Evolutionary conservation across 2,888 invertebrate genomes (phyloP), one percentile per base, ranked within the genome.

Genomic region (Idaea biselata): DNA sequence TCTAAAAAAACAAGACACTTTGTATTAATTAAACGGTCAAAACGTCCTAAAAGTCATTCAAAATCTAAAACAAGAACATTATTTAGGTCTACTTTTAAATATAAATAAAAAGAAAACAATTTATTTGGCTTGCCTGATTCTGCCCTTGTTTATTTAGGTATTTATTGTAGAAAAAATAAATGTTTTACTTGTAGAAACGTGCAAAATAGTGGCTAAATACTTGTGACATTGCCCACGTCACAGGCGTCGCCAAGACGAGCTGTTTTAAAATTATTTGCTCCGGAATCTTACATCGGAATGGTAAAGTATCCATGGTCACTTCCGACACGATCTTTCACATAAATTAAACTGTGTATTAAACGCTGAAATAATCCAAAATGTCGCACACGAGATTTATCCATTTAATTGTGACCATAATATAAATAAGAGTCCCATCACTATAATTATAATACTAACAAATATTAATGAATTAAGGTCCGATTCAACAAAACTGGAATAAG

Each of bases 201-300:
- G 73, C 66, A 63, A 65, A 74, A 71, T 71, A 71, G 76, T 74
- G 70, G 68, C 68, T 72, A 79, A 78, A 80, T 72, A 77, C 73
- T 73, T 71, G 68, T 78, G 81, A 79, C 78, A 77, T 78, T 76
- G 76, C 64, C 58, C 64, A 74, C 81, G 84, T 80, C 80, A 83
- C 77, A 73, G 81, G 84, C 82, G 83, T 71, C 83, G 72, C 17
- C 58, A 71, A 73, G 81, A 70, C 82, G 80, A 74, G 76, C 65
- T 67, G 72, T 74, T 80, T 81, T 83, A 84, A 82, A 84, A 78
- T 82, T 79, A 83, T 77, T 73, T 73, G 74, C 76, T 66, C 75
- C 68, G 75, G 76, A 76, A 79, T 77, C 65, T 71, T 62, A 73
- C 72, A 67, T 68, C 64, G 68, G 74, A 70, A 69, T 66, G 68